phyloP scores from a whole-genome alignment of 1,140 invertebrate species.

The Capitella teleta region DNA sequence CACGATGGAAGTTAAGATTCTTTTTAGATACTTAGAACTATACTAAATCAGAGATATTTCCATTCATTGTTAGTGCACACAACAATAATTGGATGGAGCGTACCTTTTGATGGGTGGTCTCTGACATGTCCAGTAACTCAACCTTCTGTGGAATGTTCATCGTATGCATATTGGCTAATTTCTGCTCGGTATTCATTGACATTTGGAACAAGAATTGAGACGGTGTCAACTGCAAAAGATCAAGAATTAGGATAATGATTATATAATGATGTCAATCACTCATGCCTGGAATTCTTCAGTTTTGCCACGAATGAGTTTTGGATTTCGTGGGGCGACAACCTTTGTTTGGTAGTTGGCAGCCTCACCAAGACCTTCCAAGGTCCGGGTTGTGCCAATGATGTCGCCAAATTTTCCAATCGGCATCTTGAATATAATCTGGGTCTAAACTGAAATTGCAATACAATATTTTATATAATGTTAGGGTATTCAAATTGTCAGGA shows the following conservation, averaged over 20 bases:
- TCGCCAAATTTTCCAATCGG: slow-evolving; percentile 39
- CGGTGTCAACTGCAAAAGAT: slow-evolving; percentile 33
- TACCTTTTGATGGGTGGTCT: slow-evolving; percentile 41
- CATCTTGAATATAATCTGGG: no score
- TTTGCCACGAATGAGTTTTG: slow-evolving; percentile 30
- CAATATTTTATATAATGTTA: no score
- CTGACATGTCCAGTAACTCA: slow-evolving; percentile 40
- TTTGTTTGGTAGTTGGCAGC: slow-evolving; percentile 32
- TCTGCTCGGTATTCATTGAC: slow-evolving; percentile 40
- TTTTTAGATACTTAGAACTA: no score
- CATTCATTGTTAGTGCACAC: no score
- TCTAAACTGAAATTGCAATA: no score
- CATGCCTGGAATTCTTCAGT: background rate
- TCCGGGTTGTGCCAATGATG: slow-evolving; percentile 37
- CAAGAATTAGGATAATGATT: slow-evolving; percentile 8
- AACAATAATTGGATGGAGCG: background rate
- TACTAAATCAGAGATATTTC: no score
- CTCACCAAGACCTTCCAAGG: slow-evolving; percentile 27
- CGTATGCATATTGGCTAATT: slow-evolving; percentile 37
- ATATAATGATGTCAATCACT: background rate
- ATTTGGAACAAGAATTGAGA: slow-evolving; percentile 40
- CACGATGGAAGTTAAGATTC: no score
- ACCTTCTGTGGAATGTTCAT: slow-evolving; percentile 39
- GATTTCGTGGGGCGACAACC: slow-evolving; percentile 40
- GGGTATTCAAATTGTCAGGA: no score